Evolutionary conservation across 37 sponge, comb jelly and placozoan species (phyloP), one percentile per base, ranked within the genome.

Genomic region (Aphrocallistes beatrix): DNA sequence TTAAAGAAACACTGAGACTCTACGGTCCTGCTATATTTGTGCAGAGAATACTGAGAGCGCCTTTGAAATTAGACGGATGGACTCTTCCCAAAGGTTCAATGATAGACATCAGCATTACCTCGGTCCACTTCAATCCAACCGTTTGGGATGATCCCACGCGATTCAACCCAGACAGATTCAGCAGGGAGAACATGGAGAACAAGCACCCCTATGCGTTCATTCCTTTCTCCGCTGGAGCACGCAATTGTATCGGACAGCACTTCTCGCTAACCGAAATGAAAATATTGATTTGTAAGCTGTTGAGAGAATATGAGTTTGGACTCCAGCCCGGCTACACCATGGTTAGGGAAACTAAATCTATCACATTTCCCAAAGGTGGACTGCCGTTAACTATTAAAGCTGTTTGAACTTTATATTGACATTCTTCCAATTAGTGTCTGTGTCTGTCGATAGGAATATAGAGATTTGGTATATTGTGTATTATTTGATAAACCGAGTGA

Each of bases 191-290:
- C 34, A 19, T 60, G 75, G 75, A 3, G 3, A 28, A 28, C 34
- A 60, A 60, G n/a, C 75, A 60, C n/a, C 75, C 75, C 6, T 60
- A 60, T 30, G 10, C 75, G 3, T 60, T 60, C n/a, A 60, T 60
- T 60, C 75, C 75, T 25, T 60, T 60, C 34, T 60, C 75, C n/a
- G 75, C 75, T 28, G 75, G 75, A 13, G 17, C 75, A 3, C 75
- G 75, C 8, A 60, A 60, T 30, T 60, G 75, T 60, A 60, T 60
- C n/a, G 75, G 75, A 3, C 75, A 60, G n/a, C 75, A 60, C 34
- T 60, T 60, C 34, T 19, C 75, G 1, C n/a, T 60, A 60, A 30
- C 75, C 34, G 17, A 60, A 28, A 60, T 60, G 75, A 60, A 60
- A 13, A 28, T 60, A 60, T 60, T 60, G 34, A 32, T 30, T 60